Conservation (phyloP, 2,888 invertebrate genomes). For the Stramonita haemastoma region DNA sequence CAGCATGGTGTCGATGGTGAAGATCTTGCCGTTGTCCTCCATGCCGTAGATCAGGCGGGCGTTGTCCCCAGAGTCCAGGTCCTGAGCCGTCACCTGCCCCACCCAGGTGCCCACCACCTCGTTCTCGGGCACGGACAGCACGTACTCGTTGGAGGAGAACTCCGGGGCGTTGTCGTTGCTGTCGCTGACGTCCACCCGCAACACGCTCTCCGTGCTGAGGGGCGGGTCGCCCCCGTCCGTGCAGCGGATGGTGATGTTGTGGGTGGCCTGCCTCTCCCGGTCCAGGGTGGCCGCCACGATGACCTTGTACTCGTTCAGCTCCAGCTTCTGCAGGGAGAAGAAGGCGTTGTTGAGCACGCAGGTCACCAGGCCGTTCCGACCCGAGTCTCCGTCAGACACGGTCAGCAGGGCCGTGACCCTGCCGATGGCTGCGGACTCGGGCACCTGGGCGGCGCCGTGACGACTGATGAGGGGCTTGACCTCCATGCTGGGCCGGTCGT, state of each 20-base stretch:
- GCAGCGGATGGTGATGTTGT: constrained; percentile 47
- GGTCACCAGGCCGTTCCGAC: constrained; percentile 48
- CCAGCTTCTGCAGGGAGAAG: constrained; percentile 46
- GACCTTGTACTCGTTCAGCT: constrained; percentile 47
- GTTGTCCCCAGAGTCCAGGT: constrained; percentile 48
- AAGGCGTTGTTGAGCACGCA: constrained; percentile 45
- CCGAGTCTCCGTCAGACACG: constrained; percentile 49
- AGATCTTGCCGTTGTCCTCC: constrained; percentile 38
- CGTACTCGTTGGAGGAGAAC: constrained; percentile 46
- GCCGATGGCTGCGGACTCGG: constrained; percentile 50
- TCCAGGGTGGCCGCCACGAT: constrained; percentile 48
- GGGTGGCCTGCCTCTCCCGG: constrained; percentile 43
- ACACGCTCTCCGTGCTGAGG: constrained; percentile 40
- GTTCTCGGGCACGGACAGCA: constrained; percentile 50
- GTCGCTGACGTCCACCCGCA: constrained; percentile 49
- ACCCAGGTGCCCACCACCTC: constrained; percentile 47
- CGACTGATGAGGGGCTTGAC: constrained; percentile 43
- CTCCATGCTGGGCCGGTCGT: constrained; percentile 50
- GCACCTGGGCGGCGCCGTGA: constrained; percentile 44
- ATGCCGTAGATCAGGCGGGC: constrained; percentile 48
- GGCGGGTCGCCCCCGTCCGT: constrained; percentile 49
- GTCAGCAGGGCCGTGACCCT: constrained; percentile 47
- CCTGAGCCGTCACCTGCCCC: constrained; percentile 48
- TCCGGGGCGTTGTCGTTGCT: constrained; percentile 51
- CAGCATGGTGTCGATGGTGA: constrained; percentile 49